Evolutionary conservation across 64 coral and sea anemone species (phyloP).

Genomic region (Actinia equina): DNA sequence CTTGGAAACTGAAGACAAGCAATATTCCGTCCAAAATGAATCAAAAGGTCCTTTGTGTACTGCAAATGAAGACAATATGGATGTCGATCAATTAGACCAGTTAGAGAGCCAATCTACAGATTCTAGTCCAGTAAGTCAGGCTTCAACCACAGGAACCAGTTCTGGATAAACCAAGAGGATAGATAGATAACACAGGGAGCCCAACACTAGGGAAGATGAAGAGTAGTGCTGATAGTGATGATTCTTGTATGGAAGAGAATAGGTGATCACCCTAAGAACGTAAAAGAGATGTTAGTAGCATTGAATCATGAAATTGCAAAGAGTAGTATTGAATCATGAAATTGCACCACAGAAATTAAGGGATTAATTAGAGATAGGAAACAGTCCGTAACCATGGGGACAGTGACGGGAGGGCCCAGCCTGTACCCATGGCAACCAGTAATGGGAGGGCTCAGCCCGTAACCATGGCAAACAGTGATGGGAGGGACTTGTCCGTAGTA

Average conservation of each 20-base stretch:
- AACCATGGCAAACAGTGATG: no score
- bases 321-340: no score
- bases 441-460: no score
- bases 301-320: no score
- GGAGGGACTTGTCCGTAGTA: no score
- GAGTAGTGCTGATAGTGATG: background rate
- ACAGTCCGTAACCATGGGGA: no score
- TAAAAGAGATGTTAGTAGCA: no score
- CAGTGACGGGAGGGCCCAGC: no score
- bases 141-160: background rate
- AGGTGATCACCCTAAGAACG: no score
- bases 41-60: background rate
- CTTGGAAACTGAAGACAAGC: background rate
- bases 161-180: background rate
- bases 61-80: background rate
- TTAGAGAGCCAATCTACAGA: background rate
- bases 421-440: no score
- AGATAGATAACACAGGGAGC: constrained; percentile 12
- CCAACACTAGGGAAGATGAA: background rate
- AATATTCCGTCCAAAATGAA: background rate
- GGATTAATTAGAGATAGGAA: no score
- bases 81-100: background rate
- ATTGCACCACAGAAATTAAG: no score
- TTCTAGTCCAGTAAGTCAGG: background rate
- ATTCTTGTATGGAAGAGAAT: background rate